Evolutionary conservation across 2,797 vertebrate genomes (phyloP), one percentile per base, ranked within the genome.

Genomic region (Ptychadena robeensis): DNA sequence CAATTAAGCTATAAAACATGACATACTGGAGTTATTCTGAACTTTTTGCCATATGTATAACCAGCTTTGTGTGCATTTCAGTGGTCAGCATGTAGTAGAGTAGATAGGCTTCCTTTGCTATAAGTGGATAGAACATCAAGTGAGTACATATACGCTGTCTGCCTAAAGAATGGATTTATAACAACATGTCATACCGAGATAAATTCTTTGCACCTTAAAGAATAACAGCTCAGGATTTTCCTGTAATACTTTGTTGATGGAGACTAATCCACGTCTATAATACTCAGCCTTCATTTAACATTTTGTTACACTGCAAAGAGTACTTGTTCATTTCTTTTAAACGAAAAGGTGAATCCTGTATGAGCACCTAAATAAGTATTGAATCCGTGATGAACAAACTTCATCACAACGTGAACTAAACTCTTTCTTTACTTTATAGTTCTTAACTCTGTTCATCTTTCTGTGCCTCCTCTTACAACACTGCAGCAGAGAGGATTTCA

Each of bases 201-300:
- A 73, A 57, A 73, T 57, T 73, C 71, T 74, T 61, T 38, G 22
- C 48, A 74, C 48, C 11, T 35, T 9, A 74, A 57, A 74, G 22
- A 74, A 63, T 22, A 53, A 53, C 44, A 53, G 44, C 44, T n/a
- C 44, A 22, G 6, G 18, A 8, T 53, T 18, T 22, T 53, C 18
- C 18, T 22, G 10, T 18, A 53, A 53, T 53, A 5, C 18, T 53
- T 53, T 53, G 44, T 22, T 22, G 4, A 22, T 53, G 15, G 18
- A 53, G 18, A 53, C 44, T 53, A 53, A 53, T 53, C 44, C 18
- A 53, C 44, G 0, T 18, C 22, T 53, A 9, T 53, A 14, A 15
- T 44, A 44, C 18, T 4, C 18, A 14, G 12, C 40, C 44, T 22
- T 18, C 44, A n/a, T 22, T 53, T n/a, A n/a, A 53, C 5, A 53